A percentile compares a stretch with the other conserved stretches of the same genome.
phyloP scores from a whole-genome alignment of 2,113 vertebrate species.

The Ophthalmolycus amberensis region DNA sequence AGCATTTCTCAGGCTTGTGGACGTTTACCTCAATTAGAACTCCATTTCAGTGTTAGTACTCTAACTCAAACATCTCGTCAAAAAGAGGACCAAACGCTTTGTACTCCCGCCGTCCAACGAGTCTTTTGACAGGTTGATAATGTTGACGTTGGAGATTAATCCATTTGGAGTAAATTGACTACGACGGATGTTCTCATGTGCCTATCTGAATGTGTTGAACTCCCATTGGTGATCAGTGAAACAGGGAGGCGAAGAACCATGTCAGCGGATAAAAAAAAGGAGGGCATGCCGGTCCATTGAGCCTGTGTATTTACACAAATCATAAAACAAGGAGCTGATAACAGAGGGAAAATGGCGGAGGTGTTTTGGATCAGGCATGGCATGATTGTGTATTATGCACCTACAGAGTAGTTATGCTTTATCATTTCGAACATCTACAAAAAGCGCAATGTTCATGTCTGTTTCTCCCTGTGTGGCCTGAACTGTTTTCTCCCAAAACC shows the following conservation, averaged over 20 bases:
- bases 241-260: slow-evolving; percentile 54
- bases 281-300: slow-evolving; percentile 42
- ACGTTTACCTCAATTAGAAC: slow-evolving; percentile 1
- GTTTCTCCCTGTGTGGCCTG: slow-evolving; percentile 64
- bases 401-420: slow-evolving; percentile 28
- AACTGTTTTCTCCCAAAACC: slow-evolving; percentile 11
- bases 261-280: slow-evolving; percentile 27
- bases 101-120: not conserved
- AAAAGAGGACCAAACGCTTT: not conserved
- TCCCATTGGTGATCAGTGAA: slow-evolving; percentile 36
- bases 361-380: slow-evolving; percentile 49
- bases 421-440: slow-evolving; percentile 52
- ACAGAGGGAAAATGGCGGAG: slow-evolving; percentile 28
- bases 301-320: slow-evolving; percentile 48
- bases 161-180: slow-evolving; percentile 43
- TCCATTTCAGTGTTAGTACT: slow-evolving; percentile 20
- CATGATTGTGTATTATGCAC: slow-evolving; percentile 27
- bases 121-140: slow-evolving; percentile 19
- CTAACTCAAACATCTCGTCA: not conserved
- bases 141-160: slow-evolving; percentile 33
- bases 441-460: slow-evolving; percentile 16
- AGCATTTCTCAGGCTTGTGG: not conserved
- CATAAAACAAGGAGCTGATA: slow-evolving; percentile 57
- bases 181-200: slow-evolving; percentile 29
- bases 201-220: slow-evolving; percentile 28